Evolutionary conservation across 2,113 vertebrate genomes (phyloP).

Genomic region (Aegithalos caudatus): DNA sequence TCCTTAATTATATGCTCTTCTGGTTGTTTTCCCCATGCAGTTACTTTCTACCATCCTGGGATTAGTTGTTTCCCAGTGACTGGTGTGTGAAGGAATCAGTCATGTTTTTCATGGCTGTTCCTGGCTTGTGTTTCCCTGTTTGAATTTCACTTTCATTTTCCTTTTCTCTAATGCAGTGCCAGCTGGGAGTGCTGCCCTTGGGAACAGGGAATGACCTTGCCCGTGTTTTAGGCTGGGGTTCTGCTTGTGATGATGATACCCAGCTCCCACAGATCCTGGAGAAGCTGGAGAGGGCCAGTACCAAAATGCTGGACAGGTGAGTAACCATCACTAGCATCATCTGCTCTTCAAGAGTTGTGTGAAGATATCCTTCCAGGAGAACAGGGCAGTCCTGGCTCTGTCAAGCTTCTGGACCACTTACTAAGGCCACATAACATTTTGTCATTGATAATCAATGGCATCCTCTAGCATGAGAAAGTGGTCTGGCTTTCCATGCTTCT

Average conservation of each 20-base stretch:
- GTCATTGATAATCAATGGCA: not conserved
- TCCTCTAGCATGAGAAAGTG: not conserved
- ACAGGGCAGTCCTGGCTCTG: not conserved
- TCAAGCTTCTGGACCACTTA: not conserved
- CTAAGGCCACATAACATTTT: not conserved
- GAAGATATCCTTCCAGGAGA: not conserved
- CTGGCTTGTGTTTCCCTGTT: not conserved
- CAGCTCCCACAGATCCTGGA: slow-evolving; percentile 96
- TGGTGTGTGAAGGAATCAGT: not conserved
- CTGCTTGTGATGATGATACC: slow-evolving; percentile 92
- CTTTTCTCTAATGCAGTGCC: slow-evolving; percentile 77
- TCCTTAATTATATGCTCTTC: not conserved
- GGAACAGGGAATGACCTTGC: slow-evolving; percentile 96
- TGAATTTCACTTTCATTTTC: not conserved
- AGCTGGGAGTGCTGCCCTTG: slow-evolving; percentile 92
- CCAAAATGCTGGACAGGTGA: slow-evolving; percentile 97
- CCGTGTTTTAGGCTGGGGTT: slow-evolving; percentile 94
- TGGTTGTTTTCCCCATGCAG: not conserved
- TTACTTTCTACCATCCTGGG: not conserved
- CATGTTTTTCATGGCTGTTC: not conserved
- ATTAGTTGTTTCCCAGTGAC: not conserved
- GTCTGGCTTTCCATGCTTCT: not conserved
- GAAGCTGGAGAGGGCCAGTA: slow-evolving; percentile 95
- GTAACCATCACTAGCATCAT: not conserved
- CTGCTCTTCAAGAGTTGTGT: not conserved